Evolutionary conservation across 2,113 vertebrate species (phyloP), one percentile per base, ranked within the genome.

Genomic region (Labeo rohita): DNA sequence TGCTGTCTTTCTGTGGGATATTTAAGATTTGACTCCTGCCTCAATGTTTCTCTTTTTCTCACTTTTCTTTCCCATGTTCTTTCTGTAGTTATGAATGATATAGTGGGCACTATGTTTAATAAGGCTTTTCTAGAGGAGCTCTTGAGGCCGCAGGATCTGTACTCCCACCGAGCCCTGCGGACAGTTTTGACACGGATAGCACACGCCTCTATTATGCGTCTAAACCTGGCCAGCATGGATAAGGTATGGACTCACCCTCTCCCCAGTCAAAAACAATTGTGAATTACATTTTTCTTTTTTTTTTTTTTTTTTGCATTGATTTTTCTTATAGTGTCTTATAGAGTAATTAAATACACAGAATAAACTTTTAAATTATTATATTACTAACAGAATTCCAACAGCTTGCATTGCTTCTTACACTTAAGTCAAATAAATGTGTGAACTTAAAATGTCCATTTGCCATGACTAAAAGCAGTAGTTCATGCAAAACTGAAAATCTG

Each of bases 141-240:
- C 61, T 95, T 98, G 91, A 97, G 96, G 80, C 97, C 97, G 0
- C 98, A 99, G 92, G 96, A 97, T 15, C 92, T 98, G 36, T 99
- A 97, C 28, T 97, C 97, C 72, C 97, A 97, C 92, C 95, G 96
- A 85, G 96, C 97, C 0, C 89, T 99, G 88, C 95, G 96, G 66
- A 96, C 96, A 0, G 92, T 99, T 70, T 96, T 98, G 0, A 96
- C 97, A 80, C 96, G 97, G 2, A 90, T 99, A 16, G 97, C 97
- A 1, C 97, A 99, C 1, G 80, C 96, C 34, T 99, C 97, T 34
- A 98, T 99, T 86, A 98, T 99, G 97, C 96, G 96, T 56, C 93
- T 99, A 43, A 98, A 97, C 92, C 95, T 95, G 11, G 96, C 96
- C 83, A 99, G 98, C 93, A 99, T 99, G 97, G 97, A 98, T 87